These are phyloP conservation scores for Fulica atra DNA, from an alignment of 2,113 vertebrate species.

Conservation along the genomic window DNA sequence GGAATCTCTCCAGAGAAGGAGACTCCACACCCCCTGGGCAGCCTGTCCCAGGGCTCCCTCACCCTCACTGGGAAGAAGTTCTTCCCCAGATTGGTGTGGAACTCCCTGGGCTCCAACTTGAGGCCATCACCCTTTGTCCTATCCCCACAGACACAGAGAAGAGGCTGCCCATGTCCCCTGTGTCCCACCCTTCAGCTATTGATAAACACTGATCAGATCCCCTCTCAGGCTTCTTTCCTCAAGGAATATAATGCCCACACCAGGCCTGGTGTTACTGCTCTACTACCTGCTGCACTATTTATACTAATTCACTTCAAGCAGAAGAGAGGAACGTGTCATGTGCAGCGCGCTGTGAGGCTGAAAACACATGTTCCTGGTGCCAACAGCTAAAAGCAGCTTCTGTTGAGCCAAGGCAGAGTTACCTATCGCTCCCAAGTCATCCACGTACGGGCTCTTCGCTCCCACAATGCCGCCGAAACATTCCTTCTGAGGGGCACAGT, in stretches of 20 bases:
- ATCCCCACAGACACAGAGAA: too few relatives aligned
- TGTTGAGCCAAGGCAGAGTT: slow-evolving; percentile 11
- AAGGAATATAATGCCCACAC: background rate
- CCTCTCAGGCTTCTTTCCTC: too few relatives aligned
- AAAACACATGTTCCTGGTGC: rapidly evolving
- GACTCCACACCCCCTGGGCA: too few relatives aligned
- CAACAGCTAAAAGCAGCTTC: background rate
- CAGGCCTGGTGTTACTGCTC: background rate
- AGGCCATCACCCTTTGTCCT: too few relatives aligned
- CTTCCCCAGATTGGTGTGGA: too few relatives aligned
- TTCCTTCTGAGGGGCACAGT: slow-evolving; percentile 96
- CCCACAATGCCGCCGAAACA: slow-evolving; percentile 97
- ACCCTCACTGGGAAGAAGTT: too few relatives aligned
- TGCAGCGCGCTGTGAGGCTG: background rate
- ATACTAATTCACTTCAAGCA: background rate
- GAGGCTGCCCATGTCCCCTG: too few relatives aligned
- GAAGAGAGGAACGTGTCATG: rapidly evolving
- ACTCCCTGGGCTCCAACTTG: too few relatives aligned
- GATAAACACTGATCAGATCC: too few relatives aligned
- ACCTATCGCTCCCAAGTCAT: slow-evolving; percentile 90
- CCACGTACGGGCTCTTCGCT: slow-evolving; percentile 94
- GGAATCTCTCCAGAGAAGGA: too few relatives aligned
- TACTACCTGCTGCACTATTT: background rate
- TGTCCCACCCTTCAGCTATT: too few relatives aligned
- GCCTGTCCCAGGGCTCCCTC: too few relatives aligned